Conservation (phyloP, 1,140 invertebrate species). For the Halyomorpha halys region DNA sequence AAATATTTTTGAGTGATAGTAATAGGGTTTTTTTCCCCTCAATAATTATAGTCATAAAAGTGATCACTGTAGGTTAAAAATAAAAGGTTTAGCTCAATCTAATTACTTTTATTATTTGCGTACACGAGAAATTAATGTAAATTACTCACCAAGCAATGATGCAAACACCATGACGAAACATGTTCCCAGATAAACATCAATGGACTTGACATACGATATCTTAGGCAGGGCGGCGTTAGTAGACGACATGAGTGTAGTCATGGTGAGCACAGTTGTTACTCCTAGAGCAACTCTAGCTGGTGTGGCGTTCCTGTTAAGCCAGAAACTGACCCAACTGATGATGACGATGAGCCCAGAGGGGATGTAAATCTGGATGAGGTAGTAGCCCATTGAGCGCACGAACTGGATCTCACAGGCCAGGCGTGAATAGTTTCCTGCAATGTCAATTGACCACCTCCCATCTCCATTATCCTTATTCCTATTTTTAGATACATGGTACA, state of each 20-base stretch:
- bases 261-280: constrained; percentile 94
- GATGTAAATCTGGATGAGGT: constrained; percentile 98
- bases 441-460: not conserved
- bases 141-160: constrained; percentile 74
- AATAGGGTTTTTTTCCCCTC: too few relatives aligned
- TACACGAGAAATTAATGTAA: too few relatives aligned
- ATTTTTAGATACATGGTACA: not conserved
- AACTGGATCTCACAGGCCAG: constrained; percentile 96
- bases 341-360: constrained; percentile 97
- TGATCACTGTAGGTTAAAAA: too few relatives aligned
- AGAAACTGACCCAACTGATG: constrained; percentile 97
- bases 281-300: constrained; percentile 92
- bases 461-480: not conserved
- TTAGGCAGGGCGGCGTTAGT: constrained; percentile 96
- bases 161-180: constrained; percentile 98
- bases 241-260: constrained; percentile 97
- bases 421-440: constrained; percentile 92
- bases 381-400: constrained; percentile 96
- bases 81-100: too few relatives aligned
- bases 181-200: constrained; percentile 94
- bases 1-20: too few relatives aligned
- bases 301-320: constrained; percentile 89
- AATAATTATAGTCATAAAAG: too few relatives aligned
- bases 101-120: too few relatives aligned
- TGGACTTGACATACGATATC: constrained; percentile 97